Evolutionary conservation across 2,797 vertebrate genomes (phyloP), one percentile per base, ranked within the genome.

Genomic region (Chromobotia macracanthus): DNA sequence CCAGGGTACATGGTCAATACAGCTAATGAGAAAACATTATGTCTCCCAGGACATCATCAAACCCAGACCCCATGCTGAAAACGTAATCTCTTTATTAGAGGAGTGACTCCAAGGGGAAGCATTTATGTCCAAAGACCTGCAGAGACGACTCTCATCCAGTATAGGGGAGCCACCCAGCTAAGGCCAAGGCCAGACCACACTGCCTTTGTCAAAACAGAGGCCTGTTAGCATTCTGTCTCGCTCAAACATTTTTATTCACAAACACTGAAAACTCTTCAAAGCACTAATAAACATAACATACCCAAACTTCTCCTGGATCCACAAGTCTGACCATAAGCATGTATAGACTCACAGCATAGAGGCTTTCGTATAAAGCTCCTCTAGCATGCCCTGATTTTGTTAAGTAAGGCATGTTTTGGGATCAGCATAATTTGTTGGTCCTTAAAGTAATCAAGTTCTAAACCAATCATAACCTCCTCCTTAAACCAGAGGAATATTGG

Each of bases 31-130:
- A 60, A 46, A 60, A 44, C 21, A 18, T 15, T 18, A 35, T 28
- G 48, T 46, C 48, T 50, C 63, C 46, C 65, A 67, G 77, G 76
- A 72, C 81, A 84, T 25, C n/a, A n/a, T n/a, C 56, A 58, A 61
- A 51, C 75, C 23, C 6, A 25, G 50, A 75, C 77, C 80, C 56
- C 77, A 63, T 77, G 28, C 71, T 77, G 71, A 83, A 66, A 79
- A 72, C 80, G 85, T 81, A 79, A 80, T 79, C 76, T 71, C 41
- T 16, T 48, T 65, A 50, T 38, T 16, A 64, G 63, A 65, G 63
- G 53, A 84, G 76, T 60, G 64, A 71, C 66, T 82, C 82, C 80
- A 77, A 60, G 38, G 71, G 74, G 80, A 82, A 73, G 72, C 56
- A 74, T 82, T 80, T 85, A 69, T 82, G 77, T 75, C 25, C 3